Evolutionary conservation across 2,888 invertebrate genomes (phyloP), one percentile per base, ranked within the genome.

Genomic region (Clanis bilineata): DNA sequence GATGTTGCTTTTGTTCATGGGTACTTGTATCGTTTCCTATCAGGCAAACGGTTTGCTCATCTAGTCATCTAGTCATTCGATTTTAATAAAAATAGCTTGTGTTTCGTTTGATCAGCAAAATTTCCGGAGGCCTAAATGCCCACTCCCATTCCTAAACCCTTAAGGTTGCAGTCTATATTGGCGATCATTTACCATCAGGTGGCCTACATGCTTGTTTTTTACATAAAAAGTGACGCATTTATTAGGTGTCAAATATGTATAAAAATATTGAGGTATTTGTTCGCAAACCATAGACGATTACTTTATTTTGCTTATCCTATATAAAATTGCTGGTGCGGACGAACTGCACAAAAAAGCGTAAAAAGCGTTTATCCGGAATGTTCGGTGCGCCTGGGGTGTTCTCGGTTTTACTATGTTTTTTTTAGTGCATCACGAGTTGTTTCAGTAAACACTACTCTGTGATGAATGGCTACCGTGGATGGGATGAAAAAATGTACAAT

Each of bases 361-460:
- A 22, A 47, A 18, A 15, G 32, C 32, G 23, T 51, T 51, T 51
- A 51, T 21, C 51, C 18, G 32, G 51, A 9, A 32, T 32, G 47
- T 28, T 51, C 47, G 28, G 32, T 18, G 5, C 51, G 32, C 51
- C 18, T 28, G 32, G 32, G 51, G 32, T 18, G 32, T 32, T 21
- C 18, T 4, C 18, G 4, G 44, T 51, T 51, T 32, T 18, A 15
- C 15, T 51, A 39, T 58, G 39, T 74, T 69, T 74, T 71, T 60
- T 60, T 45, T 60, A 41, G 51, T 63, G 61, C 58, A 64, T 64
- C 62, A 64, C 64, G 61, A 56, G 67, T 67, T 70, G 66, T 69
- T 66, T 64, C 61, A 67, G 64, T 62, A 65, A 69, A 65, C 66
- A 66, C 57, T 32, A 58, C 59, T 62, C 60, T 51, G 60, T 73